Evolutionary conservation across 1,140 invertebrate species (phyloP).

Genomic region (Octopus bimaculoides): DNA sequence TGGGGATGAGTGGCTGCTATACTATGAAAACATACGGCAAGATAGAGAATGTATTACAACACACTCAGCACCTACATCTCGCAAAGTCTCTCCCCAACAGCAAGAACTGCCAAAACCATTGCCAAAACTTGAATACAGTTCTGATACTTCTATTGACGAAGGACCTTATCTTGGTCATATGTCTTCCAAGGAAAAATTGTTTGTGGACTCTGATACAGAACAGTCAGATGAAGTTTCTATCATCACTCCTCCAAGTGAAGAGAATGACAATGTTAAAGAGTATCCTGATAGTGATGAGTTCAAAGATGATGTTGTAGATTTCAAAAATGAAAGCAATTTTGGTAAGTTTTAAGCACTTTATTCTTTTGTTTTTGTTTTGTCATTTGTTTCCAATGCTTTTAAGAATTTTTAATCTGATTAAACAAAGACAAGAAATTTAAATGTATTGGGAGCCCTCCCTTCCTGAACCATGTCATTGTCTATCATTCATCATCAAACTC

Average conservation of each 20-base stretch:
- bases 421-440: too few species aligned
- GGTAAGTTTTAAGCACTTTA: too few species aligned
- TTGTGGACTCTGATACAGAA: neutral
- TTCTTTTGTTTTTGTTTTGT: too few species aligned
- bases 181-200: neutral
- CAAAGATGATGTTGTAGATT: too few species aligned
- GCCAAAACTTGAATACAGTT: neutral
- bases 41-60: neutral
- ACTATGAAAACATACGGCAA: neutral
- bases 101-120: neutral
- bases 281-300: too few species aligned
- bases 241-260: neutral
- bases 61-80: neutral
- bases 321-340: too few species aligned
- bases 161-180: neutral
- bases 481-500: too few species aligned
- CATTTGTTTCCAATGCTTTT: too few species aligned
- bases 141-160: neutral
- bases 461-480: too few species aligned
- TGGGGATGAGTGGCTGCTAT: neutral
- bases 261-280: neutral
- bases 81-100: neutral
- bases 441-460: too few species aligned
- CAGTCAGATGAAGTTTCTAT: neutral
- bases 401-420: too few species aligned